These are phyloP conservation scores for Acrobasis repandana DNA, from an alignment of 2,888 invertebrate genomes.

Conservation along the genomic window DNA sequence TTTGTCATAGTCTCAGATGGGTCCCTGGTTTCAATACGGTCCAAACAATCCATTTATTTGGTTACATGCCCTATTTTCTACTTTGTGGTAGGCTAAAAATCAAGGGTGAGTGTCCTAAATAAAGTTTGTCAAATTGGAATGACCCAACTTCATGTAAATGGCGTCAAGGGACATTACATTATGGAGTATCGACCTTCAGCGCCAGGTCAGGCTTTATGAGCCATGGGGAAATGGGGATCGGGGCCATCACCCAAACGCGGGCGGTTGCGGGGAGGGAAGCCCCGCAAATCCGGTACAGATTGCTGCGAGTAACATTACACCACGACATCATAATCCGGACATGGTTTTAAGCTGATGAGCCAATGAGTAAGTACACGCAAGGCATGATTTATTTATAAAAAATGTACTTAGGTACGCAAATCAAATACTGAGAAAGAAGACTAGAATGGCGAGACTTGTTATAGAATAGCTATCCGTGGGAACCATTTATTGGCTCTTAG, in stretches of 20 bases:
- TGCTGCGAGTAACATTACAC: slow-evolving; percentile 6
- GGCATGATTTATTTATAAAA: too few species aligned
- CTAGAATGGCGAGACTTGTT: too few species aligned
- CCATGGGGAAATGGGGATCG: not conserved
- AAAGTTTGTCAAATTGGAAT: not conserved
- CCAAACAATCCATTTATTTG: not conserved
- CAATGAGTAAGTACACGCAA: too few species aligned
- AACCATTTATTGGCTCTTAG: too few species aligned
- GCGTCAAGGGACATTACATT: not conserved
- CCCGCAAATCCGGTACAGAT: slow-evolving; percentile 1
- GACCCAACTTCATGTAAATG: not conserved
- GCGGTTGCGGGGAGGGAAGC: not conserved
- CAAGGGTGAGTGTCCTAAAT: not conserved
- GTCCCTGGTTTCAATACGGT: too few species aligned
- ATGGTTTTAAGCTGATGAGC: slow-evolving; percentile 5
- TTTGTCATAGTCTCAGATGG: too few species aligned
- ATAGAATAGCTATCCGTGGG: too few species aligned
- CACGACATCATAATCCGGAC: not conserved
- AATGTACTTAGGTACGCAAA: too few species aligned
- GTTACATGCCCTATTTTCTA: not conserved
- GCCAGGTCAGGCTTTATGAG: slow-evolving; percentile 8
- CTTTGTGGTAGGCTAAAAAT: too few species aligned
- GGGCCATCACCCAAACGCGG: not conserved
- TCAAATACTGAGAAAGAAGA: too few species aligned
- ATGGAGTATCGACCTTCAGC: not conserved